Percentiles rank a stretch among this genome's conserved stretches.
These are phyloP conservation scores for Pangasianodon hypophthalmus DNA, from an alignment of 2,113 vertebrate genomes.

Conservation along the genomic window DNA sequence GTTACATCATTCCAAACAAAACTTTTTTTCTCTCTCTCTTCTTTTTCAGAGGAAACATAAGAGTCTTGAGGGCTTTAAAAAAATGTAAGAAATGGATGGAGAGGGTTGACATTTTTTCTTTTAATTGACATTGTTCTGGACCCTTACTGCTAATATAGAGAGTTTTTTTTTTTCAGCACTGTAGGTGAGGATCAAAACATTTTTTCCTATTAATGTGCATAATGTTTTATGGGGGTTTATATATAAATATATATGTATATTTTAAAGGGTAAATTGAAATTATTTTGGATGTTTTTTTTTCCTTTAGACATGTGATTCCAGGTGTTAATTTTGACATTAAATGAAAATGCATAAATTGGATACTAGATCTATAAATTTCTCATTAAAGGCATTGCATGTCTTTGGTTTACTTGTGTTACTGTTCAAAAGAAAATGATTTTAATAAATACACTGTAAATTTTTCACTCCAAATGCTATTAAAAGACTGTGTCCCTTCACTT, in stretches of 20 bases:
- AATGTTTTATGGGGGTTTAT: slow-evolving; percentile 70
- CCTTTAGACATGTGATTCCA: slow-evolving; percentile 64
- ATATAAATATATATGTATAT: slow-evolving; percentile 67
- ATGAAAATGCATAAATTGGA: slow-evolving; percentile 65
- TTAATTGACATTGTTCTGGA: slow-evolving; percentile 23
- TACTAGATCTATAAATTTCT: slow-evolving; percentile 68
- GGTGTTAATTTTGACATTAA: slow-evolving; percentile 66
- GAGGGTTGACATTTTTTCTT: slow-evolving; percentile 65
- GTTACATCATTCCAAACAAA: slow-evolving; percentile 75
- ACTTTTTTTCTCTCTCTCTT: slow-evolving; percentile 72
- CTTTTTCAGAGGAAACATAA: slow-evolving; percentile 80
- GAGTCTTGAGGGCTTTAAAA: slow-evolving; percentile 73
- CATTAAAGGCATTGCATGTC: slow-evolving; percentile 73
- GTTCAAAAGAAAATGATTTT: slow-evolving; percentile 72
- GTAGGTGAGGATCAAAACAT: slow-evolving; percentile 71
- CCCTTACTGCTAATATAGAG: slow-evolving; percentile 48
- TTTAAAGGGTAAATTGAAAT: slow-evolving; percentile 70
- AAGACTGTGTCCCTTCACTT: slow-evolving; percentile 71
- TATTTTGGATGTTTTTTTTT: slow-evolving; percentile 56
- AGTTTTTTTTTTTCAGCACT: slow-evolving; percentile 63
- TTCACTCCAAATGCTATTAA: slow-evolving; percentile 79
- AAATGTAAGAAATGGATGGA: slow-evolving; percentile 76
- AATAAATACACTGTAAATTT: slow-evolving; percentile 78
- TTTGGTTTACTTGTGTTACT: slow-evolving; percentile 75
- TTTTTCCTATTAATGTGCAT: slow-evolving; percentile 59